A percentile compares a stretch with the other conserved stretches of the same genome.
These are phyloP conservation scores for Hydrozoanthus tunicans DNA, from an alignment of 64 coral and sea anemone species.

Conservation along the genomic window DNA sequence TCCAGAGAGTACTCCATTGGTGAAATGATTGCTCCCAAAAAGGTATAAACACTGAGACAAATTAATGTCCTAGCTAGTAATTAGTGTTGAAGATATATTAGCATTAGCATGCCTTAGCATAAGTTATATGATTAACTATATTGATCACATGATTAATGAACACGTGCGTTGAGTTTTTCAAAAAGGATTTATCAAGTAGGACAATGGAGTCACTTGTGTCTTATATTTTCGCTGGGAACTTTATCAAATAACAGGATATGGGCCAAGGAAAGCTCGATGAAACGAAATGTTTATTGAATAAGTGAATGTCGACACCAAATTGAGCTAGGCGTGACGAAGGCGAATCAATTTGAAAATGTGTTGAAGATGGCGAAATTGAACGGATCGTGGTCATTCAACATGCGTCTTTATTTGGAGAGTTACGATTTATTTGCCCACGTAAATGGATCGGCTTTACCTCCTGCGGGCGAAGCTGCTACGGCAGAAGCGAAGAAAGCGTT, in stretches of 20 bases:
- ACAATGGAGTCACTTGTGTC: no score
- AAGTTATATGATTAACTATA: slow-evolving; percentile 5
- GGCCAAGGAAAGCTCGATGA: no score
- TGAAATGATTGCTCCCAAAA: slow-evolving; percentile 2
- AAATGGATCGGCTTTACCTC: not conserved
- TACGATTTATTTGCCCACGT: not conserved
- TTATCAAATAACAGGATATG: not conserved
- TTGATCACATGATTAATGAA: slow-evolving; percentile 18
- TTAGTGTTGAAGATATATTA: not conserved
- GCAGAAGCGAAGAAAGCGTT: no score
- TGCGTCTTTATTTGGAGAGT: not conserved
- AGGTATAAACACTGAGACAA: not conserved
- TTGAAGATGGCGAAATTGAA: not conserved
- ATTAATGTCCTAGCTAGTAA: no score
- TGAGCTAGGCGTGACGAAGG: not conserved
- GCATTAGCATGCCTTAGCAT: not conserved
- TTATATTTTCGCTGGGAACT: not conserved
- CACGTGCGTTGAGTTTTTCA: not conserved
- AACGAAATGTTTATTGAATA: no score
- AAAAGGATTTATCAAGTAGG: not conserved
- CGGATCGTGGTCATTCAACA: not conserved
- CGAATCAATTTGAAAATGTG: not conserved
- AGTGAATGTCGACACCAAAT: no score
- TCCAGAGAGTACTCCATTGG: not conserved
- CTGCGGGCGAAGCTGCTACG: not conserved